These are phyloP conservation scores for Drosophila differens DNA, from an alignment of 2,888 invertebrate genomes.

Conservation along the genomic window DNA sequence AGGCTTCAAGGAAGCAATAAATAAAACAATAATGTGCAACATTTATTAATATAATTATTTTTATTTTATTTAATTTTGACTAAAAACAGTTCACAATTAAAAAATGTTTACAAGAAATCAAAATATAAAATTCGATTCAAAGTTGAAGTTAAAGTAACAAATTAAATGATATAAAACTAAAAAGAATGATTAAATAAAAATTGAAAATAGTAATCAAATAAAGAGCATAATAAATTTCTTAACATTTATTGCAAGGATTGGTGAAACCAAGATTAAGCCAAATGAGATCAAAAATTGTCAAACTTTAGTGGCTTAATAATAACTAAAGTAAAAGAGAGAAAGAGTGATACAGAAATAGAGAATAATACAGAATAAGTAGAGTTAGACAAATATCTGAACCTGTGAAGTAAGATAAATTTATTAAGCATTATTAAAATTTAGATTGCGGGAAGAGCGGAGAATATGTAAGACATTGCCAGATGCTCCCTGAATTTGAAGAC, in stretches of 20 bases:
- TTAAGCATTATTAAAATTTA: neutral
- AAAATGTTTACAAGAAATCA: neutral
- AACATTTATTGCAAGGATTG: no score
- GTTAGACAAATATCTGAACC: neutral
- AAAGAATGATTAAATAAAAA: no score
- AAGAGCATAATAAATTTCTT: neutral
- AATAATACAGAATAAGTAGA: no score
- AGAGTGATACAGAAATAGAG: neutral
- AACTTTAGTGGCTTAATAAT: neutral
- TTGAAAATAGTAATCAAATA: no score
- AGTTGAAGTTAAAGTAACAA: neutral
- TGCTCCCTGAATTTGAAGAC: neutral
- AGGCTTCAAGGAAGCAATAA: neutral
- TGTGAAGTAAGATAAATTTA: neutral
- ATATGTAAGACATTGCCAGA: neutral
- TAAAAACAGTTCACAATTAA: neutral
- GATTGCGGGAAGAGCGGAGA: neutral
- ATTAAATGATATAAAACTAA: no score
- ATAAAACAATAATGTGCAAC: neutral
- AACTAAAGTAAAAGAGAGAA: neutral
- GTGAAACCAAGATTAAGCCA: neutral
- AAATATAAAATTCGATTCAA: neutral
- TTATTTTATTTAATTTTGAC: neutral
- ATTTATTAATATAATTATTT: neutral
- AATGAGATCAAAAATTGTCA: neutral